Percentiles rank a stretch among this genome's conserved stretches.
Evolutionary conservation across 2,797 vertebrate genomes (phyloP).

Genomic region (Neosilurus hyrtlii): DNA sequence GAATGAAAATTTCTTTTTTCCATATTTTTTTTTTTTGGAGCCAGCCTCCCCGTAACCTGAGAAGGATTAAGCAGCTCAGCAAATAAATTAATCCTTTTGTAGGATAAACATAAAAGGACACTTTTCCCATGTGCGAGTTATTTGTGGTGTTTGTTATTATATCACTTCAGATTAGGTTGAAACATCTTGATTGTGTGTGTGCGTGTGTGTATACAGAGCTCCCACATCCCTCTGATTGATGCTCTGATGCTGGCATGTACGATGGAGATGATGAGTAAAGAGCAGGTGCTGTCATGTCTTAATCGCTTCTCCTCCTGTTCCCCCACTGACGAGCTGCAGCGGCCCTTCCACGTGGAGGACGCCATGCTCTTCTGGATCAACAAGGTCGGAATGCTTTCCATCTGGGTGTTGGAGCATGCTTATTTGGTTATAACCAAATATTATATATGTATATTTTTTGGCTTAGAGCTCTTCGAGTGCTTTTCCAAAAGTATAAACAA

Average conservation of each 20-base stretch:
- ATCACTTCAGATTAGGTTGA: neutral
- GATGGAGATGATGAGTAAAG: slow-evolving; percentile 92
- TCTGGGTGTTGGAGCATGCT: neutral
- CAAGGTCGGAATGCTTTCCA: slow-evolving; percentile 74
- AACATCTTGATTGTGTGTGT: neutral
- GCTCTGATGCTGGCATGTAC: slow-evolving; percentile 92
- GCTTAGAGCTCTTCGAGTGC: too few species aligned
- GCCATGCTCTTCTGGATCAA: slow-evolving; percentile 98
- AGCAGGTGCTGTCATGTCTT: slow-evolving; percentile 88
- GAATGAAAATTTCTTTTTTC: too few species aligned
- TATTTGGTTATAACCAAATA: neutral
- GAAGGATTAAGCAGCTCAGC: too few species aligned
- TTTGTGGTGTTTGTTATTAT: neutral
- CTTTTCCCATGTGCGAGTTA: neutral
- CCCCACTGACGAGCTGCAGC: slow-evolving; percentile 88
- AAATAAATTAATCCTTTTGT: too few species aligned
- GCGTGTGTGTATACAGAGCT: slow-evolving; percentile 70
- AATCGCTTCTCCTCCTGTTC: slow-evolving; percentile 90
- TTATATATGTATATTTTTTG: too few species aligned
- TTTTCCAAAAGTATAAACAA: neutral
- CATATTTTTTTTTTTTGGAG: too few species aligned
- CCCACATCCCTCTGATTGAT: slow-evolving; percentile 93
- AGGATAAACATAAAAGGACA: neutral
- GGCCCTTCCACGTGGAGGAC: slow-evolving; percentile 90
- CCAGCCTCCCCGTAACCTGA: too few species aligned